A percentile compares a stretch with the other conserved stretches of the same genome.
Evolutionary conservation across 2,888 invertebrate species (phyloP).

Genomic region (Epinotia nisella): DNA sequence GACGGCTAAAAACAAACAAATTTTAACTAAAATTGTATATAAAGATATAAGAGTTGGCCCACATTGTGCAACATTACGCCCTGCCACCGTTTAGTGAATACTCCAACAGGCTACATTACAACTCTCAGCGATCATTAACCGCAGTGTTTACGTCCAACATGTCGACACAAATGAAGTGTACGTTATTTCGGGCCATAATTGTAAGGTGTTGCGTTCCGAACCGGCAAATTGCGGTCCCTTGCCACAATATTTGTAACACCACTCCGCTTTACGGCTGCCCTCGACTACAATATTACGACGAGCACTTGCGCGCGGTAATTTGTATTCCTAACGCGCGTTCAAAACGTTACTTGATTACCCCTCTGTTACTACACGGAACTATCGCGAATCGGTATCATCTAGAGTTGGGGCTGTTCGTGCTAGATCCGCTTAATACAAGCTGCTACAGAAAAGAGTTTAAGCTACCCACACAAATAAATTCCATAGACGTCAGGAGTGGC

Average conservation of each 20-base stretch:
- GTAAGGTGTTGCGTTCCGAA: conserved; percentile 42
- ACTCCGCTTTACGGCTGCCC: conserved; percentile 34
- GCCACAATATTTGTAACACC: conserved; percentile 39
- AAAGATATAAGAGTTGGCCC: too few relatives aligned
- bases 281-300: conserved; percentile 14
- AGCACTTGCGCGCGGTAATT: background rate
- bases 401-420: too few relatives aligned
- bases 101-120: conserved; percentile 1
- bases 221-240: conserved; percentile 42
- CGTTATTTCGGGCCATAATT: conserved; percentile 39
- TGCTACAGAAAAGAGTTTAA: too few relatives aligned
- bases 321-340: too few relatives aligned
- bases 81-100: background rate
- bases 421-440: too few relatives aligned
- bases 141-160: conserved; percentile 43
- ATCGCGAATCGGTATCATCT: too few relatives aligned
- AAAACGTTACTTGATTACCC: too few relatives aligned
- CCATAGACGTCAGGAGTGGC: too few relatives aligned
- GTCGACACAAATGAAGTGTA: conserved; percentile 31
- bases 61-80: background rate
- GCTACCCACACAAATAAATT: too few relatives aligned
- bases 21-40: too few relatives aligned
- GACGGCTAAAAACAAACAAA: too few relatives aligned
- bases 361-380: too few relatives aligned
- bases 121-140: conserved; percentile 32